A percentile compares a stretch with the other conserved stretches of the same genome.
Conservation (phyloP, 2,113 vertebrate genomes). For the Caretta caretta region DNA sequence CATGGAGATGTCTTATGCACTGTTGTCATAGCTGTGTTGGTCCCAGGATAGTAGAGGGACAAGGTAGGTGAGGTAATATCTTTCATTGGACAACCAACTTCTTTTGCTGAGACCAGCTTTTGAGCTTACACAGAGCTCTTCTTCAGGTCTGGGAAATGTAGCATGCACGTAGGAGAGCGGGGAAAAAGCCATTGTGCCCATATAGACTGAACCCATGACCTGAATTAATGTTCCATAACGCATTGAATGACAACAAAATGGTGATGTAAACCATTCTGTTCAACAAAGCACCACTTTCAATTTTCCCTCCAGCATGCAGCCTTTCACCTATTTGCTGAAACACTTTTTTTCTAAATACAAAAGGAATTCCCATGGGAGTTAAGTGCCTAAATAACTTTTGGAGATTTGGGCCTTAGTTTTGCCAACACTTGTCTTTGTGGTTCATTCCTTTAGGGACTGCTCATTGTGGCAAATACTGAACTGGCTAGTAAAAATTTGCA, state of each 20-base stretch:
- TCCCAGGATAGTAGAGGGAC: not conserved
- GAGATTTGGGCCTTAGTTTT: not conserved
- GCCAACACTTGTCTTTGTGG: not conserved
- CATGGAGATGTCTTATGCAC: not conserved
- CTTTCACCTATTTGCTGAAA: not conserved
- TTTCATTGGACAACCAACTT: not conserved
- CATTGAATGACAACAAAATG: not conserved
- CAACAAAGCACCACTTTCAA: not conserved
- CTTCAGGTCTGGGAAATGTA: not conserved
- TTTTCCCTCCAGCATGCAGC: not conserved
- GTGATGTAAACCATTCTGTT: not conserved
- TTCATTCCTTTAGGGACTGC: not conserved
- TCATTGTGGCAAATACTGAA: not conserved
- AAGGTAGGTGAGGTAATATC: not conserved
- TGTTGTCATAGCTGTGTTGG: not conserved
- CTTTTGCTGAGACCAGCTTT: not conserved
- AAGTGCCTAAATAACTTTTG: not conserved
- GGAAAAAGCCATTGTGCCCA: not conserved
- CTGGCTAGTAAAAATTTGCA: not conserved
- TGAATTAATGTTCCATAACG: fast-evolving
- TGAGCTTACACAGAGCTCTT: not conserved
- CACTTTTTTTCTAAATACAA: not conserved
- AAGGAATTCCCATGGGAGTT: not conserved
- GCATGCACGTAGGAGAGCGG: not conserved
- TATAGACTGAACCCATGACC: not conserved